phyloP scores from a whole-genome alignment of 2,797 vertebrate species.

The Rousettus madagascariensis region DNA sequence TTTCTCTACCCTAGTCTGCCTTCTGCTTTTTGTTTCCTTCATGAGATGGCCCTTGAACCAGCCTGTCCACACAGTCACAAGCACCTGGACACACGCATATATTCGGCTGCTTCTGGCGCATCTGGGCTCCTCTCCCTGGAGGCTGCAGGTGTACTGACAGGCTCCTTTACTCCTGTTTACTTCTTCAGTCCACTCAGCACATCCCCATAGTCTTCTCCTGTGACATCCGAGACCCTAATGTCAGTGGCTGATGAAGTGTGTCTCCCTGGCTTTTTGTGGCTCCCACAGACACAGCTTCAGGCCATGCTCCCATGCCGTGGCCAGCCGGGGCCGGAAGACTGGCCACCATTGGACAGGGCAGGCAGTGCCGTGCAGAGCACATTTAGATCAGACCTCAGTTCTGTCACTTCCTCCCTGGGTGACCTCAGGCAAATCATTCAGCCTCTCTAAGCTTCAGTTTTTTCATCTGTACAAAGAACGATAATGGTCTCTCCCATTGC shows the following conservation, averaged over 20 bases:
- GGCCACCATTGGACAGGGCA: neutral
- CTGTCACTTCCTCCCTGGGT: neutral
- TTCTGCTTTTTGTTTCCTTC: neutral
- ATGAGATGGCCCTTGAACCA: neutral
- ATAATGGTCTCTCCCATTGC: accelerated
- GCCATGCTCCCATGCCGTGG: neutral
- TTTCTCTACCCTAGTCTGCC: neutral
- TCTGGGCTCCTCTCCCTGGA: neutral
- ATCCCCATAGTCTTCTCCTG: neutral
- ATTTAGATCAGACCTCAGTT: neutral
- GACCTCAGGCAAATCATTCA: neutral
- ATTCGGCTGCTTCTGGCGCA: neutral
- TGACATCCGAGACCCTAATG: neutral
- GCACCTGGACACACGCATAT: accelerated
- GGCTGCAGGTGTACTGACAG: neutral
- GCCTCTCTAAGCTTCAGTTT: neutral
- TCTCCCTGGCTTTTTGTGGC: neutral
- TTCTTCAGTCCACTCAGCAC: too few relatives aligned
- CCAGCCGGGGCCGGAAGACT: accelerated
- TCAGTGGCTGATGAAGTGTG: neutral
- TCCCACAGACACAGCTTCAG: neutral
- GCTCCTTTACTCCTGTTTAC: too few relatives aligned
- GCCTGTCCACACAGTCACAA: neutral
- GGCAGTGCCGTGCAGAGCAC: neutral
- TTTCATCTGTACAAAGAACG: accelerated